Base-by-base conservation (phyloP, 2,888 invertebrate genomes). In the Sympetrum striolatum region DNA sequence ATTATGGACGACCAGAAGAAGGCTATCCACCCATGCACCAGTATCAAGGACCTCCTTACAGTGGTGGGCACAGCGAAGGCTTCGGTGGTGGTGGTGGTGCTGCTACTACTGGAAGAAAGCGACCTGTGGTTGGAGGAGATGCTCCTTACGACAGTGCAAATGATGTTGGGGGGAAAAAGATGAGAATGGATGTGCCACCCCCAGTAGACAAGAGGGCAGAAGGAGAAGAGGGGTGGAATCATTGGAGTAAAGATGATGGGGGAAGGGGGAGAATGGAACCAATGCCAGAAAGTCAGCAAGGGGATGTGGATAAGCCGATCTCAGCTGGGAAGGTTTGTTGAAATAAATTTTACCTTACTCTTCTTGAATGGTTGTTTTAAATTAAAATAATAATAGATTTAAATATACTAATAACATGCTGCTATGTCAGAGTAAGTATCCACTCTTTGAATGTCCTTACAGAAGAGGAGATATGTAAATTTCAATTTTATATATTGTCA, bases 231-330 rank as follows among this genome's bases (percentile, higher is more conserved):
- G 86, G 82, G 0, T 73, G 73, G 48, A 44, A 79, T 48, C 90
- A 90, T 15, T 82, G 91, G 60, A 79, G 90, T 39, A 90, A 90
- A 64, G 91, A 81, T n/a, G 79, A 64, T 15, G 48, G 91, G 53
- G 93, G 92, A 93, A 93, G 81, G 92, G 92, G 92, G 92, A 92
- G 73, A 91, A 91, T 73, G 91, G 92, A 79, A 91, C 92, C 91
- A 37, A n/a, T 64, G n/a, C 22, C 22, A 1, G 44, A 53, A 8
- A 22, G 44, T n/a, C 44, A n/a, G 48, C 8, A 14, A 18, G 53
- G 53, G 6, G 44, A 90, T 2, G 15, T 1, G 8, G 90, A 37
- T 15, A 44, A 81, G 44, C 81, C 58, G 25, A 25, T 1, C 39
- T 58, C 86, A 58, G 53, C 48, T 35, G 86, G 86, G 15, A 39